phyloP scores from a whole-genome alignment of 2,113 vertebrate genomes.

The Struthidea cinerea region DNA sequence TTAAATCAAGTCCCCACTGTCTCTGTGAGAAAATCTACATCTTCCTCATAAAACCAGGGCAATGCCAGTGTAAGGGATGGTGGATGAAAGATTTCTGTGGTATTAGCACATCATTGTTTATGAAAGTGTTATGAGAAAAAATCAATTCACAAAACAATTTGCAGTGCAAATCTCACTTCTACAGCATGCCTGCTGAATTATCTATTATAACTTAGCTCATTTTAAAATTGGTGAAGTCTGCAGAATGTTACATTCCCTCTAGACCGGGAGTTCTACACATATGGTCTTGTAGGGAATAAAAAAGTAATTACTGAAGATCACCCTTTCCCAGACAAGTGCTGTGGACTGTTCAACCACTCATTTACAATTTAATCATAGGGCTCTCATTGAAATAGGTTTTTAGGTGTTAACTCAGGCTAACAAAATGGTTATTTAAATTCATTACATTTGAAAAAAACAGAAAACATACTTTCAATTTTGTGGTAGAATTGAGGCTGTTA shows the following conservation, averaged over 20 bases:
- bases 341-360: not conserved
- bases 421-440: slow-evolving; percentile 53
- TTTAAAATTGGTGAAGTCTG: slow-evolving; percentile 52
- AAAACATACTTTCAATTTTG: not conserved
- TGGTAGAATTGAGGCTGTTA: not conserved
- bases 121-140: not conserved
- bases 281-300: slow-evolving; percentile 9
- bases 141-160: slow-evolving; percentile 9
- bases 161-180: not conserved
- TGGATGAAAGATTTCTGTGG: not conserved
- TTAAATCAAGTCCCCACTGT: not conserved
- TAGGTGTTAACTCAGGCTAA: slow-evolving; percentile 27
- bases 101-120: not conserved
- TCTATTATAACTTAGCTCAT: slow-evolving; percentile 49
- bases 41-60: not conserved
- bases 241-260: slow-evolving; percentile 14
- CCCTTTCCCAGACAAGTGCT: slow-evolving; percentile 21
- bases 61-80: not conserved
- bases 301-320: slow-evolving; percentile 62
- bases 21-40: not conserved
- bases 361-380: slow-evolving; percentile 51
- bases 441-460: not conserved
- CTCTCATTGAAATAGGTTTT: slow-evolving; percentile 20
- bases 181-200: slow-evolving; percentile 5
- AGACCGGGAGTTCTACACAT: not conserved